Evolutionary conservation across 2,888 invertebrate genomes (phyloP).

Genomic region (Heliconius charithonia): DNA sequence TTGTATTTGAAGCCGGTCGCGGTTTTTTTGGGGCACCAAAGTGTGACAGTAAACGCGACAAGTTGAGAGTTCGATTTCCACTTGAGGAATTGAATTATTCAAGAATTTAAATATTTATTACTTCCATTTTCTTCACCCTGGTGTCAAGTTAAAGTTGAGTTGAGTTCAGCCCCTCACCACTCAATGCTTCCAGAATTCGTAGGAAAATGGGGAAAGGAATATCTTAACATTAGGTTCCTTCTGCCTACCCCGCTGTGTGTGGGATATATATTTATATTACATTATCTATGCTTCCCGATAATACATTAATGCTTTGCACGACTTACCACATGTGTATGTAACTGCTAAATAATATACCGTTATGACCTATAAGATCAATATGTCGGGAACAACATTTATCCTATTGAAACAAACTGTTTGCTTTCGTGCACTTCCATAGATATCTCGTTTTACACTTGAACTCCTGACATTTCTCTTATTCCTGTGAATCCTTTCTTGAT

Average conservation of each 20-base stretch:
- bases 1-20: too few species aligned
- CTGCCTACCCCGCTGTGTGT: too few species aligned
- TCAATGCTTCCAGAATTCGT: neutral
- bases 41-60: too few species aligned
- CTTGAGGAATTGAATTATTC: too few species aligned
- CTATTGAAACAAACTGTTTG: conserved; percentile 43
- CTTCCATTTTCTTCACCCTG: too few species aligned
- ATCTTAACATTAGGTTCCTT: too few species aligned
- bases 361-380: conserved; percentile 46
- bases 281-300: neutral
- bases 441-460: conserved; percentile 45
- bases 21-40: too few species aligned
- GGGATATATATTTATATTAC: neutral
- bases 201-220: too few species aligned
- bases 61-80: too few species aligned
- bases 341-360: conserved; percentile 40
- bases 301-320: conserved; percentile 10
- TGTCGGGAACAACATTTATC: conserved; percentile 44
- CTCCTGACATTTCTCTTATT: conserved; percentile 42
- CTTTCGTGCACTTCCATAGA: conserved; percentile 46
- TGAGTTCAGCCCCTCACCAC: too few species aligned
- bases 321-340: neutral
- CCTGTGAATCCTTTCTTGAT: conserved; percentile 35
- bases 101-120: too few species aligned
- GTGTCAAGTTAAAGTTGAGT: too few species aligned